phyloP scores from a whole-genome alignment of 2,888 invertebrate genomes.

The Galeopsomyia nigrocyanea region DNA sequence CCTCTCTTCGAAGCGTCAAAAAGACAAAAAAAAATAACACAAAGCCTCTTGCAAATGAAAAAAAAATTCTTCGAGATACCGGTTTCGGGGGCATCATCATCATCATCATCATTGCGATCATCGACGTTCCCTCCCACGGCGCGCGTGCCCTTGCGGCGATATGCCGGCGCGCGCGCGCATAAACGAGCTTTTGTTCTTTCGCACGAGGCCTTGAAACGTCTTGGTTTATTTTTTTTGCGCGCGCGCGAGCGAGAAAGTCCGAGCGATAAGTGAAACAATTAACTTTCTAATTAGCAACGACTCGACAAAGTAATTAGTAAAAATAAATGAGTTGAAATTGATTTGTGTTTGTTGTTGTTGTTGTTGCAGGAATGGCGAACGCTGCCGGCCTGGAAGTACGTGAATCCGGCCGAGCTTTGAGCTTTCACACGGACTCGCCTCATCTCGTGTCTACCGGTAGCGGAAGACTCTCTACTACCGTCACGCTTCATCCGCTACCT shows the following conservation, averaged over 20 bases:
- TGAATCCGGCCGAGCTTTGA: constrained; percentile 73
- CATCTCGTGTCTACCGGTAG: constrained; percentile 93
- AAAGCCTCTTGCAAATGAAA: no score
- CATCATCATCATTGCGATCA: no score
- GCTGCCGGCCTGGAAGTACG: constrained; percentile 65
- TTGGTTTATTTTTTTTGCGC: background rate
- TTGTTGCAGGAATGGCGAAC: constrained; percentile 62
- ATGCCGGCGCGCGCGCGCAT: no score
- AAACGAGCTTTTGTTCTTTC: no score
- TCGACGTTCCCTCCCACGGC: no score
- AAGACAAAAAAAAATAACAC: no score
- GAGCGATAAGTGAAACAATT: background rate
- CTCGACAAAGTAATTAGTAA: background rate
- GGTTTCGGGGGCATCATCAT: no score
- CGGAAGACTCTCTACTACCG: constrained; percentile 91
- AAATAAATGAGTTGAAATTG: background rate
- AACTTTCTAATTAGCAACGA: no score
- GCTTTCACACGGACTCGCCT: constrained; percentile 84
- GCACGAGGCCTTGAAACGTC: no score
- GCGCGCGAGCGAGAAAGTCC: constrained; percentile 11
- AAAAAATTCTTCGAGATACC: no score
- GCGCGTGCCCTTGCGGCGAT: no score
- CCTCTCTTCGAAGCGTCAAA: no score
- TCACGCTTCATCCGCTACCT: constrained; percentile 90
- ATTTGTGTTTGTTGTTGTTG: background rate